Evolutionary conservation across 2,113 vertebrate species (phyloP).

Genomic region (Tachycineta bicolor): DNA sequence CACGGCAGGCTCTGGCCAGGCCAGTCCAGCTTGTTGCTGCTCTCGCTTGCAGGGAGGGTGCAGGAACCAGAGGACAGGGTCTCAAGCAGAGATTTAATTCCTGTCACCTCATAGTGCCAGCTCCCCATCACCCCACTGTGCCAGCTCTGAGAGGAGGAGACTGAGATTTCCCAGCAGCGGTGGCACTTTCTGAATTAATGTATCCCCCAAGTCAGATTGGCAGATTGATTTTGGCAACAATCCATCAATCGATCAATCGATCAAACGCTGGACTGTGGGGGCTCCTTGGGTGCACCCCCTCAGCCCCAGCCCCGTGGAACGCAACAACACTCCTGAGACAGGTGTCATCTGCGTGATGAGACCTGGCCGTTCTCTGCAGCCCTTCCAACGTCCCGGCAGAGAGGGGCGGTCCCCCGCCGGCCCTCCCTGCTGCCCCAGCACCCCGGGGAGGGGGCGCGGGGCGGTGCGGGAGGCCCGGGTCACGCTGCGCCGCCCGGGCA

Average conservation of each 20-base stretch:
- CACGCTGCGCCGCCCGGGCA: neutral
- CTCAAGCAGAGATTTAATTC: neutral
- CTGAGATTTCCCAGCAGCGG: neutral
- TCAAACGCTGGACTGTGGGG: no score
- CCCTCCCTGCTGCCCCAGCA: neutral
- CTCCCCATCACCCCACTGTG: neutral
- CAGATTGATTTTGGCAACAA: neutral
- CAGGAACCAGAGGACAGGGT: neutral
- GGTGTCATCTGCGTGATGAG: neutral
- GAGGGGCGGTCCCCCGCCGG: neutral
- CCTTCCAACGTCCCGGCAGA: neutral
- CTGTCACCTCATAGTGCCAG: neutral
- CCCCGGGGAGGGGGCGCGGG: neutral
- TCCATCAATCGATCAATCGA: neutral
- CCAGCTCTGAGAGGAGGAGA: neutral
- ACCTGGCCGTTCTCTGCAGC: neutral
- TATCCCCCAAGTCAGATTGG: neutral
- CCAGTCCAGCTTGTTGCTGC: constrained; percentile 17
- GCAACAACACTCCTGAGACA: neutral
- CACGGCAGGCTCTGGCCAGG: neutral
- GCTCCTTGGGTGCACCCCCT: neutral
- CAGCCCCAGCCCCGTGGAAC: neutral
- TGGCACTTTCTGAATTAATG: neutral
- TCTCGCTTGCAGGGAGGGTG: neutral
- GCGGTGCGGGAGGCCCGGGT: neutral